Conservation (phyloP, 2,113 vertebrate species). For the Pelecanus crispus region DNA sequence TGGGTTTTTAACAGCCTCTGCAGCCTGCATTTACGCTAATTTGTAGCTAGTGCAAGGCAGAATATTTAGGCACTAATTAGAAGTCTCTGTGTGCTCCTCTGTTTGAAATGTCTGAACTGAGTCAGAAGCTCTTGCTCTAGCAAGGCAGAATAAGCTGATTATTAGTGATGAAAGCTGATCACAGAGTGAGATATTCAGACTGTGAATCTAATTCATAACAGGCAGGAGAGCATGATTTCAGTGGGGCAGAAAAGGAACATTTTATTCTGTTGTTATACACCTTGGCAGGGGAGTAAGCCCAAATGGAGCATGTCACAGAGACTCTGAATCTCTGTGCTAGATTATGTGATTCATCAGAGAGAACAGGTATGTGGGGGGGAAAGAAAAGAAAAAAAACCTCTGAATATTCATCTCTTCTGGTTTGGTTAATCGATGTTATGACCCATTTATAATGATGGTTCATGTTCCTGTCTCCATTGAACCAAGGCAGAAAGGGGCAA, state of each 20-base stretch:
- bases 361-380: neutral
- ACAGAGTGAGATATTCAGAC: neutral
- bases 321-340: neutral
- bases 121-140: neutral
- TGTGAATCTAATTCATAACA: neutral
- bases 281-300: neutral
- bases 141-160: slow-evolving; percentile 1
- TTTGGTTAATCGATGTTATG: neutral
- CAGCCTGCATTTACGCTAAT: neutral
- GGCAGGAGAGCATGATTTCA: neutral
- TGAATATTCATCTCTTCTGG: neutral
- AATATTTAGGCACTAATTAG: slow-evolving; percentile 18
- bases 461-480: neutral
- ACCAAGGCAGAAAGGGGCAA: neutral
- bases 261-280: neutral
- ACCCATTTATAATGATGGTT: neutral
- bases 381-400: no score
- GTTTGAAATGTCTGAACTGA: neutral
- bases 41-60: neutral
- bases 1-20: neutral
- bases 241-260: neutral
- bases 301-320: neutral
- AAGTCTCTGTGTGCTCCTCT: neutral
- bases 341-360: neutral
- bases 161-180: slow-evolving; percentile 38